phyloP scores from a whole-genome alignment of 2,797 vertebrate species.

The Hydrophis major region DNA sequence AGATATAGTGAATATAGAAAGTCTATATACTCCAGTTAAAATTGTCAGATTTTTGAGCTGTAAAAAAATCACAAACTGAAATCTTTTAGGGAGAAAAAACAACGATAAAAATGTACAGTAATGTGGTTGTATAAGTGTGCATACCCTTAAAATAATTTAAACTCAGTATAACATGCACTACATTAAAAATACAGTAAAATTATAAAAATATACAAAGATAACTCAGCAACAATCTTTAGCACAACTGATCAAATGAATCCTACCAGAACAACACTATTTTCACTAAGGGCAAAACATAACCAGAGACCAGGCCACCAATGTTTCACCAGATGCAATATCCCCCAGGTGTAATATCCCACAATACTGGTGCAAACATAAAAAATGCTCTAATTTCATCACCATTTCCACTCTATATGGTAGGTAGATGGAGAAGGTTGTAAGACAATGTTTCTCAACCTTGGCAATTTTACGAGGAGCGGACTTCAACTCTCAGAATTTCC shows the following conservation, averaged over 20 bases:
- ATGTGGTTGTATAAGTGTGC: background rate
- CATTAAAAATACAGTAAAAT: background rate
- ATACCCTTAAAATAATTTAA: background rate
- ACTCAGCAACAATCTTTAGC: background rate
- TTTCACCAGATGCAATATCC: background rate
- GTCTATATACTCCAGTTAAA: background rate
- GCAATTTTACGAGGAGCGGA: background rate
- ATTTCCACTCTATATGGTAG: too few relatives aligned
- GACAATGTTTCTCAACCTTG: background rate
- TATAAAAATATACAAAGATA: background rate
- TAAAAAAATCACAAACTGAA: background rate
- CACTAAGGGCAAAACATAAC: background rate
- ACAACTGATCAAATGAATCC: background rate
- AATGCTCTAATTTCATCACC: background rate
- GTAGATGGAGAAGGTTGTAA: too few relatives aligned
- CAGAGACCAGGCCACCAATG: too few relatives aligned
- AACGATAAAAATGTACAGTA: background rate
- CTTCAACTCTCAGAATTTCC: background rate
- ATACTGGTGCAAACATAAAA: background rate
- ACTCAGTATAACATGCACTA: background rate
- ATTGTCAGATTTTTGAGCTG: background rate
- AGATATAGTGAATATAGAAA: background rate
- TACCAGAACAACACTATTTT: background rate
- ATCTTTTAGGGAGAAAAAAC: background rate
- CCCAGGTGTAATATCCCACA: too few relatives aligned